Evolutionary conservation across 2,113 vertebrate species (phyloP).

Genomic region (Eurypyga helias): DNA sequence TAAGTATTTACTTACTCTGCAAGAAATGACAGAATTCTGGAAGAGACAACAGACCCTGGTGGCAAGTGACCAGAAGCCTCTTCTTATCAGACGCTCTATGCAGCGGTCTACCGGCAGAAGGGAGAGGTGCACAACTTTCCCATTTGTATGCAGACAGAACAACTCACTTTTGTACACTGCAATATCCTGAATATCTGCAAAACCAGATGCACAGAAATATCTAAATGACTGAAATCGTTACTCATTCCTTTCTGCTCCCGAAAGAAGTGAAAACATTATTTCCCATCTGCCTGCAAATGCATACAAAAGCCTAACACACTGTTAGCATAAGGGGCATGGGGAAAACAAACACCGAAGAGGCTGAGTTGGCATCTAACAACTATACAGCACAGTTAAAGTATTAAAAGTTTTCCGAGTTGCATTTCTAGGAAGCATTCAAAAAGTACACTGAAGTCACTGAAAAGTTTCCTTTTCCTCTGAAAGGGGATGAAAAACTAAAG

Average conservation of each 20-base stretch:
- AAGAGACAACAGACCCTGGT: slow-evolving; percentile 89
- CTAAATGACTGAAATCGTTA: not conserved
- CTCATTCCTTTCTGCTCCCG: not conserved
- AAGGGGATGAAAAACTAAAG: not conserved
- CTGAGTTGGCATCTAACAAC: not conserved
- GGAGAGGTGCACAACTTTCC: slow-evolving; percentile 89
- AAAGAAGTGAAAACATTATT: not conserved
- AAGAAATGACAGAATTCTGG: slow-evolving; percentile 81
- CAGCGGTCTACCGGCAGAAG: slow-evolving; percentile 89
- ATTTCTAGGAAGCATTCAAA: not conserved
- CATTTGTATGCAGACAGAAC: slow-evolving; percentile 89
- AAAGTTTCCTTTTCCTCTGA: not conserved
- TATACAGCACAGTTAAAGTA: not conserved
- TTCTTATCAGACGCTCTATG: slow-evolving; percentile 88
- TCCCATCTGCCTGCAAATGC: not conserved
- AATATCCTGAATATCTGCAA: slow-evolving; percentile 88
- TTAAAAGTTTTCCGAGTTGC: not conserved
- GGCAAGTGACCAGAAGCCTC: slow-evolving; percentile 87
- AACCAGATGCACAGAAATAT: not conserved
- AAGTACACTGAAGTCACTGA: not conserved
- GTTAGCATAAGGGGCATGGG: not conserved
- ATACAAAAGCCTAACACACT: not conserved
- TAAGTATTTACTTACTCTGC: slow-evolving; percentile 81
- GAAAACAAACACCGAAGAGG: not conserved
- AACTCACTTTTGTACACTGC: slow-evolving; percentile 88